A percentile compares a stretch with the other conserved stretches of the same genome.
phyloP scores from a whole-genome alignment of 2,113 vertebrate species.

The Microtus oregoni region DNA sequence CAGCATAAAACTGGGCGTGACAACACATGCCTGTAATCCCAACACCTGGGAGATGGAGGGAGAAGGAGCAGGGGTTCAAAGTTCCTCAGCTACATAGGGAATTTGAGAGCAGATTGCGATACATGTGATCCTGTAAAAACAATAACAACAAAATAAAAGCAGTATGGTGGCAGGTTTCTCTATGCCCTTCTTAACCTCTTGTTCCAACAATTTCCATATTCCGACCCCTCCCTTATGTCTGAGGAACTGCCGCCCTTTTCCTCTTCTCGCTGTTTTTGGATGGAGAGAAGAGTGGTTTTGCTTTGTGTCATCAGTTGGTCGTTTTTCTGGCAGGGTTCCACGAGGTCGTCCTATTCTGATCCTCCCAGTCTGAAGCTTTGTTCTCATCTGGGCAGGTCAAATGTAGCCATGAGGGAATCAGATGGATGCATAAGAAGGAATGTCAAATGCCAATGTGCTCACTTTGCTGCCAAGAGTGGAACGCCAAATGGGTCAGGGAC shows the following conservation, averaged over 20 bases:
- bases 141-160: not conserved
- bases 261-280: slow-evolving; percentile 19
- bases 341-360: not conserved
- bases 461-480: not conserved
- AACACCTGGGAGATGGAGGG: not conserved
- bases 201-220: not conserved
- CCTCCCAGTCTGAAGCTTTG: not conserved
- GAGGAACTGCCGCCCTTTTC: not conserved
- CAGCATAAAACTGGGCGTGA: not conserved
- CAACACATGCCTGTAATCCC: not conserved
- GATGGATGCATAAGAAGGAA: not conserved
- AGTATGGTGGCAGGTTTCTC: not conserved
- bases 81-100: not conserved
- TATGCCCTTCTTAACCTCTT: not conserved
- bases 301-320: not conserved
- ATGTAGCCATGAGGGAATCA: not conserved
- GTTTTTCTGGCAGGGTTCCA: not conserved
- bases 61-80: not conserved
- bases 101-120: not conserved
- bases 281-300: not conserved
- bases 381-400: not conserved
- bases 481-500: not conserved
- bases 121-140: not conserved
- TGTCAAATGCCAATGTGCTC: not conserved
- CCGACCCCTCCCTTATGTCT: not conserved